phyloP scores from a whole-genome alignment of 2,797 vertebrate species.

The Myripristis murdjan region DNA sequence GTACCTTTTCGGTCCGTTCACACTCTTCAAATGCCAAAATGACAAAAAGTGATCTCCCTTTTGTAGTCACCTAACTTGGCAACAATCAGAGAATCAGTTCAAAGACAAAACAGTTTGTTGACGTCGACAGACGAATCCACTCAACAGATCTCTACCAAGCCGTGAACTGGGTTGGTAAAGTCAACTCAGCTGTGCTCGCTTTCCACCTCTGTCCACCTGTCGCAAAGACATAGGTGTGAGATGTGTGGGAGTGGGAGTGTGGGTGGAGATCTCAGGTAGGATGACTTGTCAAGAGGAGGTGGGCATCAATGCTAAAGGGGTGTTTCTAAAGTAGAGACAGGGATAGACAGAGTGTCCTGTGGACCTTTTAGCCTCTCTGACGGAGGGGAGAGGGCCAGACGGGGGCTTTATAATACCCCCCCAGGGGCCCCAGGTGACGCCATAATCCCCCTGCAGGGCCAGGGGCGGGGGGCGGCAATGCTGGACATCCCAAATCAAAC shows the following conservation, averaged over 20 bases:
- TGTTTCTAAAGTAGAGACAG: slow-evolving; percentile 74
- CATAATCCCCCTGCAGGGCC: slow-evolving; percentile 82
- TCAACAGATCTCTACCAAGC: slow-evolving; percentile 63
- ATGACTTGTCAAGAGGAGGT: slow-evolving; percentile 76
- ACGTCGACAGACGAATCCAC: slow-evolving; percentile 63
- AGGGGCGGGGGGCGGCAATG: slow-evolving; percentile 59
- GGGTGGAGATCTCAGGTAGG: slow-evolving; percentile 65
- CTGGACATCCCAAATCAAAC: slow-evolving; percentile 80
- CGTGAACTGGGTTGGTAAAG: slow-evolving; percentile 53
- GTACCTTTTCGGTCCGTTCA: slow-evolving; percentile 62
- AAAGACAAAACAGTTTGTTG: slow-evolving; percentile 45
- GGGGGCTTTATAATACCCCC: slow-evolving; percentile 86
- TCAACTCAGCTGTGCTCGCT: slow-evolving; percentile 70
- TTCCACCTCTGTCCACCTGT: slow-evolving; percentile 77
- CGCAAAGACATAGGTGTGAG: slow-evolving; percentile 82
- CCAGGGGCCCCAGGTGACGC: slow-evolving; percentile 83
- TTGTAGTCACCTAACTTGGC: slow-evolving; percentile 57
- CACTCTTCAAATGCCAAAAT: slow-evolving; percentile 41
- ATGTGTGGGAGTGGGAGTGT: slow-evolving; percentile 48
- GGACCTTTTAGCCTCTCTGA: slow-evolving; percentile 87
- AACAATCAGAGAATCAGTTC: slow-evolving; percentile 45
- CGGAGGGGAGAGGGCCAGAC: slow-evolving; percentile 82
- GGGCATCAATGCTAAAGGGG: slow-evolving; percentile 77
- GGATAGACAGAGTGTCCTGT: slow-evolving; percentile 79
- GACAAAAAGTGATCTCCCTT: slow-evolving; percentile 51